Base-by-base conservation (phyloP, 1,140 invertebrate genomes). In the Physella acuta region DNA sequence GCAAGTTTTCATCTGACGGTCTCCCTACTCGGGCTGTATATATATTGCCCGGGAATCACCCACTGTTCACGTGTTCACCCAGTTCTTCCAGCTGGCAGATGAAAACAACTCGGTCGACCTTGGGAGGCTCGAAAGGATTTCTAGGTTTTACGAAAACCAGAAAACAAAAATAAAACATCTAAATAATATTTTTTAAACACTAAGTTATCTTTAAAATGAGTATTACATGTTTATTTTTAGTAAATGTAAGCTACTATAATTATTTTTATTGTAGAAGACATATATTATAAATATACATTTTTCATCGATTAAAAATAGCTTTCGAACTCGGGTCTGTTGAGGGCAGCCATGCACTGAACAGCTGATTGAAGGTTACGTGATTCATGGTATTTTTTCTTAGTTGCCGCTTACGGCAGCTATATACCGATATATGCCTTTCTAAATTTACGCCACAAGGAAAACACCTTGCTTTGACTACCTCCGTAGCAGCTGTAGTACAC, bases 11-110 rank as follows among this genome's bases (percentile, higher is more conserved):
- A 31, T 58, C 49, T 44, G 34, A 44, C 1, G 53, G 37, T 20
- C 16, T 39, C 5, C 14, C n/a, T 24, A 33, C 11, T 33, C 37
- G 8, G 39, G 31, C 28, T 33, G 59, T 4, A 49, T 61, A 68
- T 71, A 68, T 67, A 65, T 52, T 53, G 65, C 34, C 59, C 31
- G 53, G 60, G 72, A 64, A 68, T 66, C 73, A 74, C 61, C 56
- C 70, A 34, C 44, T 62, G 66, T 69, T 63, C 73, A 71, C 73
- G 73, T 74, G 73, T 49, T 71, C 26, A 60, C 17, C 52, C n/a
- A n/a, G n/a, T n/a, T n/a, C n/a, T n/a, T n/a, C 26, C n/a, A 44
- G 56, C 39, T 44, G 56, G 52, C 37, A 55, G 60, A 63, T 30
- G 56, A 51, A 61, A 63, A 62, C 39, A 30, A 63, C 28, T 53